These are phyloP conservation scores for Nylanderia fulva DNA, from an alignment of 1,140 invertebrate genomes.

Conservation along the genomic window DNA sequence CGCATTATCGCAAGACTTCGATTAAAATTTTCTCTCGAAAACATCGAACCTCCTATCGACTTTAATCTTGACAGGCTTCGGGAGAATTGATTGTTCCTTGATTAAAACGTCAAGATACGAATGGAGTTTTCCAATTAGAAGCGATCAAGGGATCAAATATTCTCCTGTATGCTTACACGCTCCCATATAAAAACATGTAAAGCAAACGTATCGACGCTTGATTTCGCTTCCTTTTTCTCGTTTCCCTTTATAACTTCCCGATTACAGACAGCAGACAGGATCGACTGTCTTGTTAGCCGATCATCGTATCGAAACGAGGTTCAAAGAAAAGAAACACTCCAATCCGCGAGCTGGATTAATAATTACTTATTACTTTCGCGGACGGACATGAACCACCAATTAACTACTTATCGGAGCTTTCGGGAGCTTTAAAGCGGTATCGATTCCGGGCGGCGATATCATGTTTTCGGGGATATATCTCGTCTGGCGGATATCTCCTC, in stretches of 20 bases:
- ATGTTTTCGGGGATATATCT: conserved; percentile 55
- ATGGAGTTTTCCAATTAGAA: conserved; percentile 10
- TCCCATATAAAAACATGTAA: neutral
- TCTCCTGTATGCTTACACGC: neutral
- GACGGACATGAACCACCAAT: conserved; percentile 54
- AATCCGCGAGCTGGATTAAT: conserved; percentile 64
- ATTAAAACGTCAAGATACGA: conserved; percentile 31
- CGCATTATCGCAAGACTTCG: neutral
- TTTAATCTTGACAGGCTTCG: neutral
- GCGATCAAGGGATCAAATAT: neutral
- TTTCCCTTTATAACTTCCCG: neutral
- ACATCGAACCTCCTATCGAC: neutral
- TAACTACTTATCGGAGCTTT: conserved; percentile 70
- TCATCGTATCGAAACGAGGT: neutral
- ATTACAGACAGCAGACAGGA: neutral
- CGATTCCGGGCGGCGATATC: conserved; percentile 60
- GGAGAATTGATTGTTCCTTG: neutral
- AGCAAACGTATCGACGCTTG: conserved; percentile 18
- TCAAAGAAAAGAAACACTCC: neutral
- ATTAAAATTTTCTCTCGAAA: too few species aligned
- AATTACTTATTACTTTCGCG: conserved; percentile 50
- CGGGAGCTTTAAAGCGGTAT: conserved; percentile 59
- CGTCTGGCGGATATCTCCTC: neutral
- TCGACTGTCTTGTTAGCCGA: conserved; percentile 5
- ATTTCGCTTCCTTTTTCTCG: conserved; percentile 4